These are phyloP conservation scores for Sesia bembeciformis DNA, from an alignment of 2,888 invertebrate species.

Conservation along the genomic window DNA sequence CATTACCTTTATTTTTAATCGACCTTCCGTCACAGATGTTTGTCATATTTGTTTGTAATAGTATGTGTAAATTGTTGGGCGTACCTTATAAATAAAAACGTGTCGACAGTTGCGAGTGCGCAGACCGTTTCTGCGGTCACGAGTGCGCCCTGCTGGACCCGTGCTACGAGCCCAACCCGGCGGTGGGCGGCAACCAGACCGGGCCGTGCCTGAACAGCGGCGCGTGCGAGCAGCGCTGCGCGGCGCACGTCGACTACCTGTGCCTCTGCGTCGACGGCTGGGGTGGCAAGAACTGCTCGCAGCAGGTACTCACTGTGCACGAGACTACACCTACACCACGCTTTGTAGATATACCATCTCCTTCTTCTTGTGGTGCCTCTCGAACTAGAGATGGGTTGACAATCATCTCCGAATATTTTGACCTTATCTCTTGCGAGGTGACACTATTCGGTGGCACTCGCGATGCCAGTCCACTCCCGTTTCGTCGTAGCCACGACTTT, in stretches of 20 bases:
- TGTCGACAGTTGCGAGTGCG: conserved; percentile 68
- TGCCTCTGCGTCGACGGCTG: conserved; percentile 82
- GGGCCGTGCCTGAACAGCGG: conserved; percentile 83
- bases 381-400: too few relatives aligned
- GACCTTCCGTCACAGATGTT: too few relatives aligned
- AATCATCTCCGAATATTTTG: too few relatives aligned
- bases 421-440: too few relatives aligned
- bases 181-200: conserved; percentile 15
- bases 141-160: conserved; percentile 84
- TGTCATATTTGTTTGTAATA: too few relatives aligned
- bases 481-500: too few relatives aligned
- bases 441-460: too few relatives aligned
- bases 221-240: conserved; percentile 80
- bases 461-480: too few relatives aligned
- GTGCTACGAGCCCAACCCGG: conserved; percentile 55
- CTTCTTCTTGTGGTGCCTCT: too few relatives aligned
- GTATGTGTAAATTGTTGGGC: too few relatives aligned
- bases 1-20: too few relatives aligned
- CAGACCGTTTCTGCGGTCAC: conserved; percentile 80
- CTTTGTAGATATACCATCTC: too few relatives aligned
- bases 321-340: not conserved
- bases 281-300: conserved; percentile 83
- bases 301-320: conserved; percentile 48
- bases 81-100: not conserved
- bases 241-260: conserved; percentile 72